These are phyloP conservation scores for Drosophila ochracea DNA, from an alignment of 2,888 invertebrate genomes.

Conservation along the genomic window DNA sequence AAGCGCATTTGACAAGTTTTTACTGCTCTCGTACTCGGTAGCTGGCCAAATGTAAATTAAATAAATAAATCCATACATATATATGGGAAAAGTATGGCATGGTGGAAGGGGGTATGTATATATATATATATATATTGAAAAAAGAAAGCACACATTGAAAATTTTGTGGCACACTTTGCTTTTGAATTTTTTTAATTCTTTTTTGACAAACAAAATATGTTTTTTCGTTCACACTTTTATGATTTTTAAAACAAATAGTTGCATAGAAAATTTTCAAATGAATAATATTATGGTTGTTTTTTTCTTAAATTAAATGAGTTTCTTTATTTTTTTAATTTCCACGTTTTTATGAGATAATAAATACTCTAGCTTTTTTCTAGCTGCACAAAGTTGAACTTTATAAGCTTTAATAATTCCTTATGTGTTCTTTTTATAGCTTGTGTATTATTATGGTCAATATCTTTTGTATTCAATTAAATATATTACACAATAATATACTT, in stretches of 20 bases:
- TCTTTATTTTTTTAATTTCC: not conserved
- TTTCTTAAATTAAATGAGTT: not conserved
- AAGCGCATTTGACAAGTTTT: constrained; percentile 55
- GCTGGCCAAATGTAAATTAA: constrained; percentile 33
- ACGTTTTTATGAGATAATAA: not conserved
- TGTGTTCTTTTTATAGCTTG: not conserved
- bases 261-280: not conserved
- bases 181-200: not conserved
- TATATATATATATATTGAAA: not conserved
- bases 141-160: not conserved
- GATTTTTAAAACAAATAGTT: not conserved
- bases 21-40: constrained; percentile 8
- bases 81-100: not conserved
- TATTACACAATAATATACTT: not conserved
- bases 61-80: constrained; percentile 20
- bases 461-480: not conserved
- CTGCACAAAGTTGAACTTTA: not conserved
- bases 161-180: not conserved
- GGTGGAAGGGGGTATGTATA: not conserved
- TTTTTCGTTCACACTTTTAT: not conserved
- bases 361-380: too few relatives aligned
- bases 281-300: not conserved
- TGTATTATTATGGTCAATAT: not conserved
- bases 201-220: not conserved
- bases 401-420: not conserved